Conservation (phyloP, 2,888 invertebrate genomes). For the Carcina quercana region DNA sequence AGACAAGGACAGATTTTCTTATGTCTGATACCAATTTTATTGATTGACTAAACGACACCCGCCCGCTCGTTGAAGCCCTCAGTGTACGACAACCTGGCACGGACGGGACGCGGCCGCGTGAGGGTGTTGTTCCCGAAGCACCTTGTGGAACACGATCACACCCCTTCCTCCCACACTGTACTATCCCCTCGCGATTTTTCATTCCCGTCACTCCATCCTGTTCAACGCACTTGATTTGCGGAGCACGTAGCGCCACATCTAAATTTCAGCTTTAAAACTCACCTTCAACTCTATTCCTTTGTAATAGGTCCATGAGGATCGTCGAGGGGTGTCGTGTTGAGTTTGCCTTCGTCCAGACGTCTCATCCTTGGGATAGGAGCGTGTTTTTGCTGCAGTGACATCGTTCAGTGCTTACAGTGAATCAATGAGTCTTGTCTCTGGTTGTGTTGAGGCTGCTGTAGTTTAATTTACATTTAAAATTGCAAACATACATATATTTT, state of each 20-base stretch:
- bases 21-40: neutral
- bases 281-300: slow-evolving; percentile 37
- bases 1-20: too few species aligned
- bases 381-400: slow-evolving; percentile 59
- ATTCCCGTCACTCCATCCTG: slow-evolving; percentile 60
- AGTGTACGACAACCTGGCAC: too few species aligned
- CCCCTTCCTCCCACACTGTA: slow-evolving; percentile 48
- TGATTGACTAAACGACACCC: slow-evolving; percentile 4
- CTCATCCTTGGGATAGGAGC: slow-evolving; percentile 31
- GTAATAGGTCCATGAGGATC: slow-evolving; percentile 9
- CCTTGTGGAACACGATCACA: slow-evolving; percentile 42
- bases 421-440: too few species aligned
- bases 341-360: slow-evolving; percentile 29
- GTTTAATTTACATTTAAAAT: too few species aligned
- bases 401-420: slow-evolving; percentile 44
- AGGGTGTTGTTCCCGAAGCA: slow-evolving; percentile 52
- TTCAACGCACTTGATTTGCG: slow-evolving; percentile 70
- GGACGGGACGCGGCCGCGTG: slow-evolving; percentile 4
- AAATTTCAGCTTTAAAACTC: slow-evolving; percentile 17
- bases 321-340: neutral
- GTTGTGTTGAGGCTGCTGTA: too few species aligned
- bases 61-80: slow-evolving; percentile 2
- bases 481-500: too few species aligned
- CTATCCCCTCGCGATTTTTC: slow-evolving; percentile 69
- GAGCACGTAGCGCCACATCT: slow-evolving; percentile 51